A percentile compares a stretch with the other conserved stretches of the same genome.
These are phyloP conservation scores for Vidua macroura DNA, from an alignment of 2,113 vertebrate species.

Conservation along the genomic window DNA sequence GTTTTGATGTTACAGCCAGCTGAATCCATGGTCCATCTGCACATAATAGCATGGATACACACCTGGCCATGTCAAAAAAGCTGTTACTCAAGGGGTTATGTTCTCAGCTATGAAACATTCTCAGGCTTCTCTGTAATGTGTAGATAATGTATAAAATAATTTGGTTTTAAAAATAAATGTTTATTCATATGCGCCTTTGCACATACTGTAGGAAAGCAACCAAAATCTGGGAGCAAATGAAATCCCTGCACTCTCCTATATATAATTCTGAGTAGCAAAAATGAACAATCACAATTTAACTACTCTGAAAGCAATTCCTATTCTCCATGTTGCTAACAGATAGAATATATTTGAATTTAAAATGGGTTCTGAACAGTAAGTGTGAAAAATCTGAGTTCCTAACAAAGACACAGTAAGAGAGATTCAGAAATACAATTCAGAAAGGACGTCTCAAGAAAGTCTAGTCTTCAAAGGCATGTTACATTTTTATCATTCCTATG, in stretches of 20 bases:
- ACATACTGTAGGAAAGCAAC: not conserved
- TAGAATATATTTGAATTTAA: not conserved
- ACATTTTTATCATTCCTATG: not conserved
- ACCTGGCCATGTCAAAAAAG: not conserved
- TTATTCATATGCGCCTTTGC: not conserved
- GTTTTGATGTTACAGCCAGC: not conserved
- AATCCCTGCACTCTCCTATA: not conserved
- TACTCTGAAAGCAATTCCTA: not conserved
- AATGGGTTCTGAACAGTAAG: not conserved
- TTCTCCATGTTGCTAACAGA: not conserved
- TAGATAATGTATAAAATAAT: not conserved
- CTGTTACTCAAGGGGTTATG: not conserved
- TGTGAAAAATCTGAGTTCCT: not conserved
- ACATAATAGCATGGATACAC: not conserved
- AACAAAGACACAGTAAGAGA: not conserved
- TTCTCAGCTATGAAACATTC: not conserved
- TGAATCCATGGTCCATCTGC: not conserved
- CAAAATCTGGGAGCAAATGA: not conserved
- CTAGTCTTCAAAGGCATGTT: not conserved
- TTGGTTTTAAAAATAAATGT: not conserved
- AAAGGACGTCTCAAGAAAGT: not conserved
- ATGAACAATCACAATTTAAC: not conserved
- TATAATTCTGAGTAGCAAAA: not conserved
- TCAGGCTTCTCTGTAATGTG: not conserved
- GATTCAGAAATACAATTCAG: not conserved